These are phyloP conservation scores for Gryllus bimaculatus DNA, from an alignment of 1,140 invertebrate species.

Conservation along the genomic window DNA sequence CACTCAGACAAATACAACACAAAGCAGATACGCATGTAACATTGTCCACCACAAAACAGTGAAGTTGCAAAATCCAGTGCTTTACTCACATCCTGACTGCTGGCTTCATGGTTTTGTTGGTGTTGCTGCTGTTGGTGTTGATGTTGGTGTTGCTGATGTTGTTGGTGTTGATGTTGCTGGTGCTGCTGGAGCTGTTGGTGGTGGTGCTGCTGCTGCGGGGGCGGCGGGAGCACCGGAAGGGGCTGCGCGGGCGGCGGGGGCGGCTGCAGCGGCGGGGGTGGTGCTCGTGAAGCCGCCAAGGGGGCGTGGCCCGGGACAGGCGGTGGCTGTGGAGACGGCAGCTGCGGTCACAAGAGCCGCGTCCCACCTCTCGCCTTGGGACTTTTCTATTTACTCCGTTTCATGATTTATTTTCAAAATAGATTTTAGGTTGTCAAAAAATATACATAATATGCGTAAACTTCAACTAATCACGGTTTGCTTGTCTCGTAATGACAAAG, in stretches of 20 bases:
- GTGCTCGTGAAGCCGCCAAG: conserved; percentile 19
- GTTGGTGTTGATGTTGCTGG: not conserved
- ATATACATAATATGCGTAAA: too few species aligned
- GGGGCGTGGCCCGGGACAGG: conserved; percentile 21
- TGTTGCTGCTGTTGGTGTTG: conserved; percentile 9
- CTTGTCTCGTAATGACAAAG: too few species aligned
- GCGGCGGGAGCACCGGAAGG: not conserved
- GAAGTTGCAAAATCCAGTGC: not conserved
- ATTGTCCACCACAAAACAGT: too few species aligned
- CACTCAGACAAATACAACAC: too few species aligned
- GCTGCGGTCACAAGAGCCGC: too few species aligned
- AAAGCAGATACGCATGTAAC: too few species aligned
- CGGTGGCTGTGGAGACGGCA: not conserved
- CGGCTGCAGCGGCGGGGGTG: too few species aligned
- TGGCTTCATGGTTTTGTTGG: not conserved
- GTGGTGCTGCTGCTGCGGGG: not conserved
- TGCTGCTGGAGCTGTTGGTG: conserved; percentile 6
- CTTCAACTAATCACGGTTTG: too few species aligned
- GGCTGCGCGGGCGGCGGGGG: conserved; percentile 14
- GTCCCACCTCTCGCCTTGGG: too few species aligned
- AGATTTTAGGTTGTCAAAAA: too few species aligned
- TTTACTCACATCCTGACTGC: conserved; percentile 11
- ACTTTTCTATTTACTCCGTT: too few species aligned
- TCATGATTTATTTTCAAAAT: too few species aligned
- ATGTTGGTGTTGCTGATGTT: not conserved